Percentiles rank a stretch among this genome's conserved stretches.
phyloP scores from a whole-genome alignment of 2,113 vertebrate genomes.

The Taxidea taxus region DNA sequence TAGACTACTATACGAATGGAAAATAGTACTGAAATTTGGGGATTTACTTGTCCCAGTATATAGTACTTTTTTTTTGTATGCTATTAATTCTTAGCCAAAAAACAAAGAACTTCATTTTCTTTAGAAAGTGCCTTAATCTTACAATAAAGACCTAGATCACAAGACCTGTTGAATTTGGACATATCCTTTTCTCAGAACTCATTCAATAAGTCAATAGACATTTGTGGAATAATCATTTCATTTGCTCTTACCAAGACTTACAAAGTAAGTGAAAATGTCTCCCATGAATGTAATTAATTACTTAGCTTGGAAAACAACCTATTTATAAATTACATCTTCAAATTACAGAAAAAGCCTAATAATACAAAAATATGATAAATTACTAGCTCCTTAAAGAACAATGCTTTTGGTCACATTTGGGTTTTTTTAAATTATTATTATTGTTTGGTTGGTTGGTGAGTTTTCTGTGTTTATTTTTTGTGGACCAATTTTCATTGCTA shows the following conservation, averaged over 20 bases:
- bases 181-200: background rate
- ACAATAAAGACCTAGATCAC: background rate
- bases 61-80: background rate
- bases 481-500: background rate
- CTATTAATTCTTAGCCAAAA: background rate
- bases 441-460: background rate
- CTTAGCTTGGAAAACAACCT: background rate
- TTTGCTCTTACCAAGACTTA: background rate
- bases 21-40: background rate
- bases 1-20: background rate
- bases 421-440: background rate
- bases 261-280: constrained; percentile 7
- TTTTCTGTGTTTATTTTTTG: background rate
- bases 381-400: background rate
- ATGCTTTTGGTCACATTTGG: background rate
- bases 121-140: background rate
- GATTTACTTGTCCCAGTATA: background rate
- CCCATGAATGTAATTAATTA: constrained; percentile 10
- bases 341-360: background rate
- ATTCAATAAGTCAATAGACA: background rate
- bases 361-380: background rate
- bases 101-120: background rate
- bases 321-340: background rate
- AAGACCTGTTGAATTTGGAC: background rate
- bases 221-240: background rate